Evolutionary conservation across 1,140 invertebrate genomes (phyloP), one percentile per base, ranked within the genome.

Genomic region (Nixonia krombeini): DNA sequence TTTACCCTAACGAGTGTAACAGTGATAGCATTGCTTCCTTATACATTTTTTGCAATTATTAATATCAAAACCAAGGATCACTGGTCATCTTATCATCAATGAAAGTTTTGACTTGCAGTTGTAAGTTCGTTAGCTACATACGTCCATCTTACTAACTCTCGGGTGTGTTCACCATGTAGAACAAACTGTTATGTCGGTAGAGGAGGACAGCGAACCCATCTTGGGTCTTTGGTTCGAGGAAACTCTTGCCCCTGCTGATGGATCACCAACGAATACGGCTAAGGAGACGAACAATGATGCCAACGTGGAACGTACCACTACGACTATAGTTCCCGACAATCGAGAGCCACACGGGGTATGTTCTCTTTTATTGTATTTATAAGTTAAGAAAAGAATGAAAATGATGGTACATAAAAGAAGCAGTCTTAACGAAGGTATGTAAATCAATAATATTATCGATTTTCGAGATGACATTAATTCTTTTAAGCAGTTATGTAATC

Each of bases 201-300:
- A 85, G 70, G 93, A 94, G 84, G 94, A 95, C 83, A 96, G 93
- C 82, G 95, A 97, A 82, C 94, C 94, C 1, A 91, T 97, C 59
- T 87, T 97, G 72, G 95, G 95, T 0, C 88, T 94, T 49, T 96
- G 95, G 94, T 96, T 97, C 85, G 94, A 96, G 79, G 94, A 96
- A 80, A 96, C 94, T 0, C 81, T 96, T 9, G 92, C 92, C 17
- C 93, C 93, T 8, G 90, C 91, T 0, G 92, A 93, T 66, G 76
- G 85, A 58, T 76, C 79, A 17, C 75, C 84, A 3, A 75, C 80
- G 12, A 83, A 74, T 49, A 72, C 75, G 2, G 86, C 86, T 0
- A 87, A 87, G 38, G 91, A 93, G 57, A 80, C 77, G 10, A 84
- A 82, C 59, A 86, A 85, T 17, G 87, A 90, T 58, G 73, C 84